phyloP scores from a whole-genome alignment of 2,888 invertebrate species.

The Pycnomerus fuliginosus region DNA sequence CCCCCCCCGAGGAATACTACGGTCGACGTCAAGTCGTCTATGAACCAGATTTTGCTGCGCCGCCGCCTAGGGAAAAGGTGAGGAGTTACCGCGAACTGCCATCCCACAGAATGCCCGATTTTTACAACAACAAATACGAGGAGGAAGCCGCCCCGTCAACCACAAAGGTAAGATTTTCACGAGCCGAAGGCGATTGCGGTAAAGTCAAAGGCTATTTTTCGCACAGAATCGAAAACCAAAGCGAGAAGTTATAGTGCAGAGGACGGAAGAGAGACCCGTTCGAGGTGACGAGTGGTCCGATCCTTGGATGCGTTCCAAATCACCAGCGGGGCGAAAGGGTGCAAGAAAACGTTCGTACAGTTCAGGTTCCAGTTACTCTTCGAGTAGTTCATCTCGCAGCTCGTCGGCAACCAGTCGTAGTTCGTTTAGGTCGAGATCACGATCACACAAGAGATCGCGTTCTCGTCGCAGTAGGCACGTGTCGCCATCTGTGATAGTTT shows the following conservation, averaged over 20 bases:
- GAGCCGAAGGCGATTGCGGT: too few relatives aligned
- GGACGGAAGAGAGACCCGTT: constrained; percentile 53
- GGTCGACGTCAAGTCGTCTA: constrained; percentile 49
- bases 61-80: constrained; percentile 46
- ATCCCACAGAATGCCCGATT: constrained; percentile 59
- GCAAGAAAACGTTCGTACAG: constrained; percentile 54
- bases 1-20: constrained; percentile 43
- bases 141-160: too few relatives aligned
- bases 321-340: constrained; percentile 60
- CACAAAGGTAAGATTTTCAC: too few relatives aligned
- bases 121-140: constrained; percentile 53
- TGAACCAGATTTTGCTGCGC: constrained; percentile 48
- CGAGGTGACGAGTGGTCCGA: constrained; percentile 92
- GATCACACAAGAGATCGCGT: constrained; percentile 54
- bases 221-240: constrained; percentile 45
- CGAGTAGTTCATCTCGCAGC: constrained; percentile 58
- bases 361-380: constrained; percentile 73
- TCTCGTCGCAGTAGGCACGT: constrained; percentile 46
- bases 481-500: constrained; percentile 65
- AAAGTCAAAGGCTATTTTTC: too few relatives aligned
- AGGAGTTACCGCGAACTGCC: constrained; percentile 58
- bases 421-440: constrained; percentile 39
- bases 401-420: constrained; percentile 48
- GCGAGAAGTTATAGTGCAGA: constrained; percentile 71
- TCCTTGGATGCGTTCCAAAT: constrained; percentile 86